A percentile compares a stretch with the other conserved stretches of the same genome.
Conservation (phyloP, 2,113 vertebrate genomes). For the Daphoenositta chrysoptera region DNA sequence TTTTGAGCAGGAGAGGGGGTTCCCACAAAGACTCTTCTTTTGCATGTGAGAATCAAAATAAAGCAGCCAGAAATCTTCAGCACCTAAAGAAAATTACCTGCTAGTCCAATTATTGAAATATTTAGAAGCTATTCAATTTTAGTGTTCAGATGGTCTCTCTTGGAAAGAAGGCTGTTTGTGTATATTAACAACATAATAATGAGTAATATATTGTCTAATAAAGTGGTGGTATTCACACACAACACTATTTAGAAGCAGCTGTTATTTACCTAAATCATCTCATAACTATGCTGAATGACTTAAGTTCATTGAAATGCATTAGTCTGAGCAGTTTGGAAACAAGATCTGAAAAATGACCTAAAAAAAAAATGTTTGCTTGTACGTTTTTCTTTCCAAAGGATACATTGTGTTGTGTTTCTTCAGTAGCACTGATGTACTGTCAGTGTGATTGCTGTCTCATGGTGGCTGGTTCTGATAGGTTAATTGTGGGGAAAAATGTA, state of each 20-base stretch:
- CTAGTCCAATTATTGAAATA: background rate
- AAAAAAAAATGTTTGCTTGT: background rate
- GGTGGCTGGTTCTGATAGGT: background rate
- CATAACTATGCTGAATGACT: background rate
- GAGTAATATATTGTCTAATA: background rate
- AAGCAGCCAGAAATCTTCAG: background rate
- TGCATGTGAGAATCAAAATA: background rate
- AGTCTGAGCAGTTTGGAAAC: background rate
- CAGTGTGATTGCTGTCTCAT: background rate
- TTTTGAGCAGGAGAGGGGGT: background rate
- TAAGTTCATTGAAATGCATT: conserved; percentile 10
- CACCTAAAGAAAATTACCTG: background rate
- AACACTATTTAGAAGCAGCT: background rate
- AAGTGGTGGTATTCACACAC: background rate
- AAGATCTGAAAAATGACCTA: background rate
- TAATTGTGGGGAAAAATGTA: conserved; percentile 37
- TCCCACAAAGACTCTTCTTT: background rate
- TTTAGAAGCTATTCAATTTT: background rate
- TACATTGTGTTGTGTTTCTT: background rate
- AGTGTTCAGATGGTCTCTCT: background rate
- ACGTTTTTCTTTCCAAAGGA: background rate
- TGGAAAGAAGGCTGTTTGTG: background rate
- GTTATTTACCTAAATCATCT: conserved; percentile 26
- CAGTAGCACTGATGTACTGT: background rate
- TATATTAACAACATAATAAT: background rate